A percentile compares a stretch with the other conserved stretches of the same genome.
Conservation (phyloP, 1,140 invertebrate genomes). For the Portunus trituberculatus region DNA sequence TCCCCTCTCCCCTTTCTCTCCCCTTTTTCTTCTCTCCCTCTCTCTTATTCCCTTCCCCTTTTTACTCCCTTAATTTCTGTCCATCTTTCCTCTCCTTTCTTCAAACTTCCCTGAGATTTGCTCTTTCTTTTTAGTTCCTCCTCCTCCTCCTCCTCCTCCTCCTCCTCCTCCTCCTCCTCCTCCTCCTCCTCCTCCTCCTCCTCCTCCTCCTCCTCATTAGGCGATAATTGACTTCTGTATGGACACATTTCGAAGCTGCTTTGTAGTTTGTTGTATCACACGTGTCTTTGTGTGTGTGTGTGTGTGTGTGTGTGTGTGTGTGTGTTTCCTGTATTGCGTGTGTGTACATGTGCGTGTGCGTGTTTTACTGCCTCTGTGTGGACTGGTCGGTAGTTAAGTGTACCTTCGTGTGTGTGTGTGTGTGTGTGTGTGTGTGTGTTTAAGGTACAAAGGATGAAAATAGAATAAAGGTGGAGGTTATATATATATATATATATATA, state of each 20-base stretch:
- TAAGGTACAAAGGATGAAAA: too few relatives aligned
- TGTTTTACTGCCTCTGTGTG: neutral
- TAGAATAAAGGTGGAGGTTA: too few relatives aligned
- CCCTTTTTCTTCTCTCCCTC: neutral
- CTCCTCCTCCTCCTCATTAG: slow-evolving; percentile 16
- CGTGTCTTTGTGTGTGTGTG: neutral
- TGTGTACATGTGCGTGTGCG: neutral
- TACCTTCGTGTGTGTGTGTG: neutral
- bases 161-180: neutral
- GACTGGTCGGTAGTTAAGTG: neutral
- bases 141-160: neutral
- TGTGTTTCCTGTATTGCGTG: neutral
- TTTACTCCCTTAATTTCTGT: too few relatives aligned
- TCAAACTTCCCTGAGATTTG: neutral
- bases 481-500: too few relatives aligned
- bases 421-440: neutral
- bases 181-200: slow-evolving; percentile 37
- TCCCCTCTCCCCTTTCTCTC: neutral
- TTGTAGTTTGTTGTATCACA: neutral
- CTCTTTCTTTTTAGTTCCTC: neutral
- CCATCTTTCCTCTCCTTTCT: too few relatives aligned
- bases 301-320: neutral
- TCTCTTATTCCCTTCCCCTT: neutral
- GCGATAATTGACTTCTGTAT: neutral
- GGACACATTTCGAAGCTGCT: neutral